These are phyloP conservation scores for Urocyon cinereoargenteus DNA, from an alignment of 2,797 vertebrate genomes.

Conservation along the genomic window DNA sequence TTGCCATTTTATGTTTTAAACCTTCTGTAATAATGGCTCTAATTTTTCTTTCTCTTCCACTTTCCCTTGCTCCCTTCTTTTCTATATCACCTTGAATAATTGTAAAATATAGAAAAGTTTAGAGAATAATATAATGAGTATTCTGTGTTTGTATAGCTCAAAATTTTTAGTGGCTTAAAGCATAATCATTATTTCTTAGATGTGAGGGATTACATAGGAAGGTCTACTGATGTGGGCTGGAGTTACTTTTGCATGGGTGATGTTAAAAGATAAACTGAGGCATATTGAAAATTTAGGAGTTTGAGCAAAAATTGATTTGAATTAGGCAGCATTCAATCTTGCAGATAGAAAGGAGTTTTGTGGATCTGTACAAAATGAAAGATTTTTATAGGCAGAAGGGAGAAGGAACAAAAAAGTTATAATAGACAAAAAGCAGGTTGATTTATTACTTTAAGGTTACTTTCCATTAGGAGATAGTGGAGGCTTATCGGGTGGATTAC, in stretches of 20 bases:
- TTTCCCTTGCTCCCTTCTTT: neutral
- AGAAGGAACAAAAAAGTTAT: neutral
- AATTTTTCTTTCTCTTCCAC: conserved; percentile 18
- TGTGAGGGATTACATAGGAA: neutral
- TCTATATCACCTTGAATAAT: conserved; percentile 13
- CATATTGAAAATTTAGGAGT: neutral
- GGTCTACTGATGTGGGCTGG: neutral
- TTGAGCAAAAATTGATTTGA: neutral
- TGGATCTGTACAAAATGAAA: neutral
- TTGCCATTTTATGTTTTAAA: conserved; percentile 65
- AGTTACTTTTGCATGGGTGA: neutral
- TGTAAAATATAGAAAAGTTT: neutral
- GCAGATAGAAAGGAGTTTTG: neutral
- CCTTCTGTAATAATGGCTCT: conserved; percentile 29
- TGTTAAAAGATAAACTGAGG: neutral
- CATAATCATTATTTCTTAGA: neutral
- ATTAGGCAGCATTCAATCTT: neutral
- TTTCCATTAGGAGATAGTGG: neutral
- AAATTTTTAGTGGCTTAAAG: neutral
- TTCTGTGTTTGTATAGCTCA: neutral
- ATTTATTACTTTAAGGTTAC: neutral
- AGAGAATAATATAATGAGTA: neutral
- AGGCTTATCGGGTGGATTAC: neutral
- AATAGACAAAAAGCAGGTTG: neutral
- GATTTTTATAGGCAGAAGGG: neutral